Conservation (phyloP, 1,140 invertebrate species). For the Heliconius eleuchia region DNA sequence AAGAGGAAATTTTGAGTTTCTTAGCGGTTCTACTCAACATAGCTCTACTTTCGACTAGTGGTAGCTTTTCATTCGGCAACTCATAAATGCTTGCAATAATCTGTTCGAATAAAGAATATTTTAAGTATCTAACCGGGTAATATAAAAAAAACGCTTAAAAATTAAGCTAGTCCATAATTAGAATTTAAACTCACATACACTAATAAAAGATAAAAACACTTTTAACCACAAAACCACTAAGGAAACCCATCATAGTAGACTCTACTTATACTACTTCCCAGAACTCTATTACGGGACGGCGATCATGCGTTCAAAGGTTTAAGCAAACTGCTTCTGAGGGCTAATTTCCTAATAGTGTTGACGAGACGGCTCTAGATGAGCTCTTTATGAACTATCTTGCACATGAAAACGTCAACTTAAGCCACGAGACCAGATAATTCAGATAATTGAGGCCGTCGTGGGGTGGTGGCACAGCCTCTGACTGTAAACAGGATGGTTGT, state of each 20-base stretch:
- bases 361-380: slow-evolving; percentile 6
- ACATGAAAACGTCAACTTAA: not conserved
- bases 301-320: slow-evolving; percentile 6
- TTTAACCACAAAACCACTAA: not conserved
- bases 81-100: too few relatives aligned
- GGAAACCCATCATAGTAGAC: not conserved
- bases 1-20: too few relatives aligned
- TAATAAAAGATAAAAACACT: not conserved
- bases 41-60: too few relatives aligned
- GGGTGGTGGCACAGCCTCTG: too few relatives aligned
- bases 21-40: too few relatives aligned
- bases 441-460: not conserved
- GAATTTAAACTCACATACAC: too few relatives aligned
- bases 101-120: too few relatives aligned
- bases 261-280: slow-evolving; percentile 5
- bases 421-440: not conserved
- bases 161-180: too few relatives aligned
- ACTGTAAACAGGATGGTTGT: too few relatives aligned
- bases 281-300: not conserved
- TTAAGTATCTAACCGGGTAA: too few relatives aligned
- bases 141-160: too few relatives aligned
- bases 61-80: too few relatives aligned
- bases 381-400: not conserved
- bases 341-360: slow-evolving; percentile 10
- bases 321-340: slow-evolving; percentile 11